Conservation (phyloP, 2,888 invertebrate genomes). For the Serripes groenlandicus region DNA sequence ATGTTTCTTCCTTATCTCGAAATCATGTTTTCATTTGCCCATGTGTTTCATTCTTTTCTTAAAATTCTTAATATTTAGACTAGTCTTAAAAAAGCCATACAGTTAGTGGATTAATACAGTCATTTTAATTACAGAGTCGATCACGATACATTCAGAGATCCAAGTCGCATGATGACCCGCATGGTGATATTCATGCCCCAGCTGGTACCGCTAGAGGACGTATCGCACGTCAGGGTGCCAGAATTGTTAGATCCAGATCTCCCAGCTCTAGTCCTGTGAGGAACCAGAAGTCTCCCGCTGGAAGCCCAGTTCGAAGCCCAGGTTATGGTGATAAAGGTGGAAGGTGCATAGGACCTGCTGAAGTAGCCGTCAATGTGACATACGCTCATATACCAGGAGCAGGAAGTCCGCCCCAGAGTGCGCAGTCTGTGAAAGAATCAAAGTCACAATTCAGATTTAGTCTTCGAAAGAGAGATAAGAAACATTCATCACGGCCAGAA, state of each 20-base stretch:
- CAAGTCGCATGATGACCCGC: conserved; percentile 85
- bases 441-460: conserved; percentile 51
- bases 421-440: conserved; percentile 49
- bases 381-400: conserved; percentile 49
- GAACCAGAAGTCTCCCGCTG: conserved; percentile 84
- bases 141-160: conserved; percentile 84
- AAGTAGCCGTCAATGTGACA: conserved; percentile 40
- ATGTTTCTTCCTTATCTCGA: too few relatives aligned
- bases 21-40: too few relatives aligned
- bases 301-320: conserved; percentile 25
- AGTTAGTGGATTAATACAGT: too few relatives aligned
- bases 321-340: conserved; percentile 13
- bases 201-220: conserved; percentile 81
- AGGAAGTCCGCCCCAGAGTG: conserved; percentile 57
- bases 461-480: conserved; percentile 41
- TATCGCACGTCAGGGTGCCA: conserved; percentile 84
- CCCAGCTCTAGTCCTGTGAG: conserved; percentile 83
- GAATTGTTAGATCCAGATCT: conserved; percentile 82
- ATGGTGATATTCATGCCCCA: conserved; percentile 76
- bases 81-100: too few relatives aligned
- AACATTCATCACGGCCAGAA: background rate
- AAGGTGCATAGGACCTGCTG: conserved; percentile 44
- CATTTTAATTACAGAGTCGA: conserved; percentile 71
- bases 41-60: too few relatives aligned
- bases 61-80: too few relatives aligned